Evolutionary conservation across 2,888 invertebrate species (phyloP).

Genomic region (Protonemura montana): DNA sequence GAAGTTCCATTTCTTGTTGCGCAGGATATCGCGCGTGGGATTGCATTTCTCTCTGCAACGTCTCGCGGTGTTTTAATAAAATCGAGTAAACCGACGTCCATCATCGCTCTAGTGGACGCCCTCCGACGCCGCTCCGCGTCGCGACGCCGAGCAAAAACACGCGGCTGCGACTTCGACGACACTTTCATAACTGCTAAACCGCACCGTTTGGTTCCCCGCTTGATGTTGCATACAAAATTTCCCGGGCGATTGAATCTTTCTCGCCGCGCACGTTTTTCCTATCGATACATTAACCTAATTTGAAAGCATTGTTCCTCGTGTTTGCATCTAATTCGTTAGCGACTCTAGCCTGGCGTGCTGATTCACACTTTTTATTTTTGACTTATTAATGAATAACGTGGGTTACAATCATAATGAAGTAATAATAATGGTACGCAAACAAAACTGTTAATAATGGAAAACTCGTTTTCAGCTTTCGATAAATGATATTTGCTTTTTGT

Average conservation of each 20-base stretch:
- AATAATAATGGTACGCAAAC: no score
- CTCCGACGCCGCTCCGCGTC: background rate
- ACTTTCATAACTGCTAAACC: background rate
- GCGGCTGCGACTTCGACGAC: background rate
- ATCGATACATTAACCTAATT: background rate
- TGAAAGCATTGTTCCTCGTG: background rate
- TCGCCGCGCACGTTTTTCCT: background rate
- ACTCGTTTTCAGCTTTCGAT: background rate
- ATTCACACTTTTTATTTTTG: background rate
- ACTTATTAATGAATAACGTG: background rate
- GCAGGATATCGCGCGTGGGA: background rate
- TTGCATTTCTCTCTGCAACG: background rate
- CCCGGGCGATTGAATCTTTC: background rate
- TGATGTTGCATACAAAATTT: background rate
- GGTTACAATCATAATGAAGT: background rate
- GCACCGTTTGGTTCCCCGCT: background rate
- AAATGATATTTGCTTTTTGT: slow-evolving; percentile 12
- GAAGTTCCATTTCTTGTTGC: background rate
- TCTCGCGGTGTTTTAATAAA: slow-evolving; percentile 9
- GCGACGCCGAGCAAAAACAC: background rate
- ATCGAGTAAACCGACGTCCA: slow-evolving; percentile 32
- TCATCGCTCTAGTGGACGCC: slow-evolving; percentile 13
- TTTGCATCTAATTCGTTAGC: background rate
- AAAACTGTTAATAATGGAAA: no score
- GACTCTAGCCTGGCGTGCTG: background rate